Conservation (phyloP, 2,888 invertebrate genomes). For the Emesis furor region DNA sequence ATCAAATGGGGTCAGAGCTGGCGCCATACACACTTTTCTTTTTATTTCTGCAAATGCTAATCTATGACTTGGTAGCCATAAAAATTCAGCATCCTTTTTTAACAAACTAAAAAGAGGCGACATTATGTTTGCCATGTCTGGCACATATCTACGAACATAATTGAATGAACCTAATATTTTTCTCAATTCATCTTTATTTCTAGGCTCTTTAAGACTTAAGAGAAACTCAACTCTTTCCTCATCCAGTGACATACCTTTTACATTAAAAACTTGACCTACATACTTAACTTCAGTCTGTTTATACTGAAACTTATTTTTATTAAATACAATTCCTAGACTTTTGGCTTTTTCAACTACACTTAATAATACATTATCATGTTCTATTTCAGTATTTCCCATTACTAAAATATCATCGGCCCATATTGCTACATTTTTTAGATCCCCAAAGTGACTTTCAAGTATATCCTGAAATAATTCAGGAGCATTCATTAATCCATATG, state of each 20-base stretch:
- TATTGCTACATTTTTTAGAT: not conserved
- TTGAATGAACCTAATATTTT: slow-evolving; percentile 53
- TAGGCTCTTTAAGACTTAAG: slow-evolving; percentile 31
- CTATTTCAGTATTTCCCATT: too few relatives aligned
- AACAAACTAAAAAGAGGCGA: slow-evolving; percentile 46
- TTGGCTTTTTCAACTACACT: too few relatives aligned
- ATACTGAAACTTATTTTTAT: too few relatives aligned
- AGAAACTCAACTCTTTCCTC: too few relatives aligned
- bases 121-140: slow-evolving; percentile 55
- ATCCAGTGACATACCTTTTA: too few relatives aligned
- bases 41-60: not conserved
- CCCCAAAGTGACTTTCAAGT: slow-evolving; percentile 29
- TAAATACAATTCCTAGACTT: too few relatives aligned
- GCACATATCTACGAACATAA: slow-evolving; percentile 55
- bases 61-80: slow-evolving; percentile 53
- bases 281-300: too few relatives aligned
- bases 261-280: too few relatives aligned
- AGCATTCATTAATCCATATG: slow-evolving; percentile 57
- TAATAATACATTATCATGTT: too few relatives aligned
- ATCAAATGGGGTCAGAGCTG: slow-evolving; percentile 10
- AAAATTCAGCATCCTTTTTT: slow-evolving; percentile 51
- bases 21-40: not conserved
- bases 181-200: slow-evolving; percentile 41
- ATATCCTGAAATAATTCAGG: slow-evolving; percentile 57
- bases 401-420: too few relatives aligned